phyloP scores from a whole-genome alignment of 2,888 invertebrate species.

The Portevinia maculata region DNA sequence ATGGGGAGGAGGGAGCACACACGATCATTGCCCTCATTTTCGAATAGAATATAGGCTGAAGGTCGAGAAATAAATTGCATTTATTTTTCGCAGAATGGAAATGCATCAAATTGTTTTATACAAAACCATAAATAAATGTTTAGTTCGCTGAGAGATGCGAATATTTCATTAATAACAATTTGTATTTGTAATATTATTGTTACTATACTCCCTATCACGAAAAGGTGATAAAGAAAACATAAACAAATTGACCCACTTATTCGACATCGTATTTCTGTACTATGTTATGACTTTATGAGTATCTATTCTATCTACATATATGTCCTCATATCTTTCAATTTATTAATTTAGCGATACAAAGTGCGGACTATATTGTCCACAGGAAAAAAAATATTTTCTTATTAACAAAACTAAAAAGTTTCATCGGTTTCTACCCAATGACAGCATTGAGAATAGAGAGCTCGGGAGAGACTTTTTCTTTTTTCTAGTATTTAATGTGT shows the following conservation, averaged over 20 bases:
- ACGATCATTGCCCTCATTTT: slow-evolving; percentile 3
- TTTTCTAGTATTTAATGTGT: slow-evolving; percentile 17
- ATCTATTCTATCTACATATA: not conserved
- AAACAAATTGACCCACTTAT: too few species aligned
- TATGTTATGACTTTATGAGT: not conserved
- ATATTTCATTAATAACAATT: too few species aligned
- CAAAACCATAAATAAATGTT: not conserved
- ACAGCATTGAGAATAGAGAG: slow-evolving; percentile 14
- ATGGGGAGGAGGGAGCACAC: slow-evolving; percentile 7
- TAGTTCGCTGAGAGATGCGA: not conserved
- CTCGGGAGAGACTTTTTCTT: slow-evolving; percentile 4
- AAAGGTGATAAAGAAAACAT: not conserved
- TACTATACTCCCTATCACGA: not conserved
- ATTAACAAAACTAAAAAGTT: slow-evolving; percentile 24
- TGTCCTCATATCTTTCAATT: slow-evolving; percentile 15
- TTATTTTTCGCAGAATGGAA: too few species aligned
- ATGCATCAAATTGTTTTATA: not conserved
- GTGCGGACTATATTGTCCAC: too few species aligned
- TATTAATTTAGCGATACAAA: slow-evolving; percentile 33
- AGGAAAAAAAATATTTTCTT: slow-evolving; percentile 26
- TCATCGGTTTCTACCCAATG: slow-evolving; percentile 25
- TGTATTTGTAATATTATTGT: not conserved
- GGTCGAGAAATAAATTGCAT: too few species aligned
- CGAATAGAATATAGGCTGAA: not conserved
- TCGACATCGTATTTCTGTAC: not conserved